Evolutionary conservation across 2,797 vertebrate genomes (phyloP).

Genomic region (Falco columbarius): DNA sequence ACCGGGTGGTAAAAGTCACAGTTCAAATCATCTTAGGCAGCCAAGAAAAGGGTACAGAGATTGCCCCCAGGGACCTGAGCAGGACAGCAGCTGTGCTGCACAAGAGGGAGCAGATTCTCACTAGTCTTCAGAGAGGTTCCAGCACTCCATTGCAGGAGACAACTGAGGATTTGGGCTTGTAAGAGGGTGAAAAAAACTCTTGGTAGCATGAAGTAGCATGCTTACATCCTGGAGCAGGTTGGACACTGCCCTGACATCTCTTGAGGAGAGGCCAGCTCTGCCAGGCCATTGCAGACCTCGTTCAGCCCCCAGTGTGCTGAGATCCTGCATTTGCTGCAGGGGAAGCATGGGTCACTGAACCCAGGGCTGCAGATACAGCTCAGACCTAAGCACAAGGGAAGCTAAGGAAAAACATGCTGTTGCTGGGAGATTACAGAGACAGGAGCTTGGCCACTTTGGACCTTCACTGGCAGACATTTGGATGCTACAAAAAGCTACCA

Average conservation of each 20-base stretch:
- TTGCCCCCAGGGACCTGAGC: accelerated
- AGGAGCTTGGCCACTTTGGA: background rate
- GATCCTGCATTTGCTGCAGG: background rate
- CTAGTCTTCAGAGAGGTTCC: background rate
- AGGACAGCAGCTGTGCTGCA: background rate
- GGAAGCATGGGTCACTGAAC: accelerated
- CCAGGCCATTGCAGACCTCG: accelerated
- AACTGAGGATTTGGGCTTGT: background rate
- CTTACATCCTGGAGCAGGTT: accelerated
- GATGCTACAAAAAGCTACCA: background rate
- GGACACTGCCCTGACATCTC: background rate
- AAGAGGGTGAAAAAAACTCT: background rate
- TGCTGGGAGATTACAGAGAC: no score
- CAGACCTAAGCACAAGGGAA: accelerated
- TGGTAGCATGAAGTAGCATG: background rate
- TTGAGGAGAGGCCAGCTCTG: background rate
- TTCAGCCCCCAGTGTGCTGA: background rate
- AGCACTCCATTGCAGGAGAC: background rate
- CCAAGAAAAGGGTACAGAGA: background rate
- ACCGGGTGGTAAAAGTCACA: background rate
- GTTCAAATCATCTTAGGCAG: background rate
- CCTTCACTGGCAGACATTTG: background rate
- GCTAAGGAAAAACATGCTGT: accelerated
- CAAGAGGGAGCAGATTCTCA: background rate
- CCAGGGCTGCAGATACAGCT: background rate